phyloP scores from a whole-genome alignment of 2,797 vertebrate species.

The Mus spretus region DNA sequence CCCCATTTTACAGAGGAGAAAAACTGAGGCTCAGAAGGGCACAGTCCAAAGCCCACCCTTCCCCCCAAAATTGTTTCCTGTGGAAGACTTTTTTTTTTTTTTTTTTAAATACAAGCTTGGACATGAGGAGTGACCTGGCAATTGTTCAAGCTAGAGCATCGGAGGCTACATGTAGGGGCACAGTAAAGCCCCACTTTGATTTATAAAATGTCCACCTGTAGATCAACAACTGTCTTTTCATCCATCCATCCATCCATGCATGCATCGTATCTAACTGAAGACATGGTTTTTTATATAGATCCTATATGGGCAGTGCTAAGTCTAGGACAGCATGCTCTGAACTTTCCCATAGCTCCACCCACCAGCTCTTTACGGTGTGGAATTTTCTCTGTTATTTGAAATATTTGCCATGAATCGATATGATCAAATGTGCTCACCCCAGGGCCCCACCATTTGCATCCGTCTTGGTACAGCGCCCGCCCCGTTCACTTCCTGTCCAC shows the following conservation, averaged over 20 bases:
- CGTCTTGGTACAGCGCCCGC: neutral
- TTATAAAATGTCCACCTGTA: neutral
- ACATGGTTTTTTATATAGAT: neutral
- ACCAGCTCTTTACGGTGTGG: conserved; percentile 20
- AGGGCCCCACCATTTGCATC: neutral
- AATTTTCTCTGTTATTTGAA: conserved; percentile 25
- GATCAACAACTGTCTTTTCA: neutral
- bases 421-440: neutral
- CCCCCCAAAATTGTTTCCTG: neutral
- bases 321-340: neutral
- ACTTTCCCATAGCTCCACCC: neutral
- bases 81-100: neutral
- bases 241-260: neutral
- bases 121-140: neutral
- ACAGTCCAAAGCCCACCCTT: neutral
- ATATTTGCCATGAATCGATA: conserved; percentile 10
- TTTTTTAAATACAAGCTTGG: neutral
- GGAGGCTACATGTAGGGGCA: neutral
- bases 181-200: neutral
- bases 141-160: neutral
- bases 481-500: neutral
- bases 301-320: neutral
- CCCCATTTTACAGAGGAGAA: neutral
- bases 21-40: neutral
- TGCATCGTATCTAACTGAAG: neutral